phyloP scores from a whole-genome alignment of 1,140 invertebrate genomes.

The Apolygus lucorum region DNA sequence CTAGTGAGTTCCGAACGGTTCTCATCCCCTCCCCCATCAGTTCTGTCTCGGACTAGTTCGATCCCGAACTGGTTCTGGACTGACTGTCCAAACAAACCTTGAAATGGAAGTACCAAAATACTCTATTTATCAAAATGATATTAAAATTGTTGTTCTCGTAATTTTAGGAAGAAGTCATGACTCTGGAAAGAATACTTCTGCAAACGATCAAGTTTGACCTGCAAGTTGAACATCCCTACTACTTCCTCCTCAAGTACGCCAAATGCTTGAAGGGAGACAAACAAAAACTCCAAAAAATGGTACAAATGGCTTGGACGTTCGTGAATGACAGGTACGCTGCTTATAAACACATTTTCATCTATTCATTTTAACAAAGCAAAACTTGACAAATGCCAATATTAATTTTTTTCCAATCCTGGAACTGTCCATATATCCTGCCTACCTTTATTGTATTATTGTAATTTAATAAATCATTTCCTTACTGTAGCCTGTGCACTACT shows the following conservation, averaged over 20 bases:
- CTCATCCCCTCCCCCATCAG: too few relatives aligned
- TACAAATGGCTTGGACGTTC: constrained; percentile 99
- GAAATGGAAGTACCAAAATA: too few relatives aligned
- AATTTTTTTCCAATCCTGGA: too few relatives aligned
- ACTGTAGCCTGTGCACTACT: constrained; percentile 70
- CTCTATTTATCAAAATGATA: not conserved
- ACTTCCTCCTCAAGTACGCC: constrained; percentile 91
- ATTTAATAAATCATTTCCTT: not conserved
- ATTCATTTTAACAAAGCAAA: too few relatives aligned
- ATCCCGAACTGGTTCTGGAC: too few relatives aligned
- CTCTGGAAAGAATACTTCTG: constrained; percentile 87
- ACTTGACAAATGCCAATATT: too few relatives aligned
- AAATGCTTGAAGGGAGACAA: constrained; percentile 76
- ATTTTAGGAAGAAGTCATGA: constrained; percentile 96
- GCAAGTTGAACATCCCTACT: constrained; percentile 96
- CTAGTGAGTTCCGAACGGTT: too few relatives aligned
- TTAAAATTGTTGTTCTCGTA: constrained; percentile 1
- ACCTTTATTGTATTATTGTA: too few relatives aligned
- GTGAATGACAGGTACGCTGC: constrained; percentile 91
- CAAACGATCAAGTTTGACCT: constrained; percentile 99
- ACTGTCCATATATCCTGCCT: too few relatives aligned
- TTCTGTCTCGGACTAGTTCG: too few relatives aligned
- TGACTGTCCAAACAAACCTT: too few relatives aligned
- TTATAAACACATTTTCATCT: too few relatives aligned
- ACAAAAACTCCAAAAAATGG: constrained; percentile 87